phyloP scores from a whole-genome alignment of 1,140 invertebrate genomes.

The Harlomillsia oculata region DNA sequence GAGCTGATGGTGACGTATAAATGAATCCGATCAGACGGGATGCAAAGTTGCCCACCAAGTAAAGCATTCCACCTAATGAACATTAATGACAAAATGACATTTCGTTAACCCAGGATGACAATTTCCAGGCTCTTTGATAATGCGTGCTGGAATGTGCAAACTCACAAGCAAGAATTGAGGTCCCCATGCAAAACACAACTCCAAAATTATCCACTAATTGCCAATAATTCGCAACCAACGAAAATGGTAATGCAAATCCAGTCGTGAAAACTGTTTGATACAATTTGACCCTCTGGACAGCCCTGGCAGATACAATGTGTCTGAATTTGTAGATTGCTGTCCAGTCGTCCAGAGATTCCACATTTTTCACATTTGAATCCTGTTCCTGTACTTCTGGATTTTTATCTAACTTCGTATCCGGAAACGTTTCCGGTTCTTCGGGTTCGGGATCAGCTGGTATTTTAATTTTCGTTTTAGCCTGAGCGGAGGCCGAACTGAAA shows the following conservation, averaged over 20 bases:
- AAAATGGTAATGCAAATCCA: background rate
- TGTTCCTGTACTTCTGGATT: background rate
- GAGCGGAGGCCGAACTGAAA: too few species aligned
- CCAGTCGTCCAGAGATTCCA: background rate
- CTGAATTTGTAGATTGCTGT: slow-evolving; percentile 1
- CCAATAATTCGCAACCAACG: background rate
- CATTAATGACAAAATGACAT: background rate
- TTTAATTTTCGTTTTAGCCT: background rate
- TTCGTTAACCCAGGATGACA: background rate
- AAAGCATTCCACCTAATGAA: slow-evolving; percentile 8
- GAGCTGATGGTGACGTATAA: background rate
- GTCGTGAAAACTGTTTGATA: slow-evolving; percentile 6
- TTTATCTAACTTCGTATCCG: too few species aligned
- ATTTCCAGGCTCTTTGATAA: background rate
- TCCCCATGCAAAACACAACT: background rate
- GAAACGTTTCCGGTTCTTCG: too few species aligned
- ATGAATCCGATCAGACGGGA: slow-evolving; percentile 2
- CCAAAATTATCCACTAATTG: background rate
- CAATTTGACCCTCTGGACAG: slow-evolving; percentile 12
- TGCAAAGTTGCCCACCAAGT: slow-evolving; percentile 10
- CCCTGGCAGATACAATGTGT: background rate
- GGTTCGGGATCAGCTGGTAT: background rate
- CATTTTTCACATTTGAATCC: background rate
- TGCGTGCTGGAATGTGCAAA: background rate
- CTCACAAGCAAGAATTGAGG: background rate